Percentiles rank a stretch among this genome's conserved stretches.
phyloP scores from a whole-genome alignment of 2,888 invertebrate genomes.

The Polydrusus cervinus region DNA sequence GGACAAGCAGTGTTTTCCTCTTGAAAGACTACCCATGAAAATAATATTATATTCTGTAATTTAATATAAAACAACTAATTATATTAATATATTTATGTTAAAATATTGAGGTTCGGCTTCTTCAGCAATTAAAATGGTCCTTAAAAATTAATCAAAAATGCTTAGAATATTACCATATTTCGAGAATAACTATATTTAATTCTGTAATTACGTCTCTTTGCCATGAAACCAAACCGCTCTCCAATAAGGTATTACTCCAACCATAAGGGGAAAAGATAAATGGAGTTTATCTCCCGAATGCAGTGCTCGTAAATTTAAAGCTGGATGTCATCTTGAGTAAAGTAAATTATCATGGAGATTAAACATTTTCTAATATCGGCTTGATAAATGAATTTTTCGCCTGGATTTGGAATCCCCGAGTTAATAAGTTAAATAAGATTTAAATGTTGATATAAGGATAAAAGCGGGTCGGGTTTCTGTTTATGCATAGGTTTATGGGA shows the following conservation, averaged over 20 bases:
- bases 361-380: slow-evolving; percentile 54
- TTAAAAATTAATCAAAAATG: no score
- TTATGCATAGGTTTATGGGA: slow-evolving; percentile 20
- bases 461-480: slow-evolving; percentile 22
- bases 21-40: no score
- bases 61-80: no score
- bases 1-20: no score
- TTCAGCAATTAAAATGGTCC: no score
- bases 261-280: slow-evolving; percentile 59
- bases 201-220: neutral
- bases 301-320: slow-evolving; percentile 58
- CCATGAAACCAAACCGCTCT: neutral
- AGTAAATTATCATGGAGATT: slow-evolving; percentile 58
- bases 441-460: slow-evolving; percentile 26
- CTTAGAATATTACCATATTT: no score
- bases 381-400: slow-evolving; percentile 35
- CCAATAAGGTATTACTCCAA: slow-evolving; percentile 34
- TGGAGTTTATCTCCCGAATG: slow-evolving; percentile 58
- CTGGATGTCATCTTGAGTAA: slow-evolving; percentile 57
- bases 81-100: no score
- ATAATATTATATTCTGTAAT: no score
- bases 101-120: no score
- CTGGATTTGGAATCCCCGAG: slow-evolving; percentile 10
- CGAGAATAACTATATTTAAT: neutral
- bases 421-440: slow-evolving; percentile 27